Conservation (phyloP, 2,888 invertebrate species). For the Drosophila pseudotalamancana region DNA sequence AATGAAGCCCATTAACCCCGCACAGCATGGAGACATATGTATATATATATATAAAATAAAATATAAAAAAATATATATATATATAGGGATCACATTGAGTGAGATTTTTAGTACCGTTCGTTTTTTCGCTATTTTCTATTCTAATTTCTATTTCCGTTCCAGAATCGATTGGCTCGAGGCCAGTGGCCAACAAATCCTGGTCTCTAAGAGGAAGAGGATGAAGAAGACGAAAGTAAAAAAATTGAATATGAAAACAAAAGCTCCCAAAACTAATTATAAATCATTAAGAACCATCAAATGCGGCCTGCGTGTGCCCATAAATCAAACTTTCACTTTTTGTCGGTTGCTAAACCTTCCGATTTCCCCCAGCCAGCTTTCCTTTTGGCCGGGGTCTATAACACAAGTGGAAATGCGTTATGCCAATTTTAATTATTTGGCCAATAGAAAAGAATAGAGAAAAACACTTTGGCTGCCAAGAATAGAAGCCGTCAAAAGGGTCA, state of each 20-base stretch:
- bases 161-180: slow-evolving; percentile 69
- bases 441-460: slow-evolving; percentile 1
- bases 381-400: background rate
- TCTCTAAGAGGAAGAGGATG: slow-evolving; percentile 8
- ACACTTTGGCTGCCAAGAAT: slow-evolving; percentile 59
- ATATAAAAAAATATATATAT: background rate
- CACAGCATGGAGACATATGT: slow-evolving; percentile 46
- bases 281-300: slow-evolving; percentile 54
- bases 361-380: background rate
- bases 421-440: slow-evolving; percentile 52
- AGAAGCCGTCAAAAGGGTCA: slow-evolving; percentile 68
- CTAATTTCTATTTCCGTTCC: slow-evolving; percentile 71
- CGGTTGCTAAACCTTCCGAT: background rate
- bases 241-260: slow-evolving; percentile 28
- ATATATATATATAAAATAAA: too few relatives aligned
- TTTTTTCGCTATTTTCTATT: slow-evolving; percentile 3
- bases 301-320: slow-evolving; percentile 59
- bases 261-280: slow-evolving; percentile 65
- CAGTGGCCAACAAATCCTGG: slow-evolving; percentile 43
- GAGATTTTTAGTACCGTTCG: slow-evolving; percentile 7
- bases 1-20: slow-evolving; percentile 65
- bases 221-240: slow-evolving; percentile 25
- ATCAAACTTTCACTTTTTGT: slow-evolving; percentile 76
- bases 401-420: slow-evolving; percentile 38
- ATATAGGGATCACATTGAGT: slow-evolving; percentile 11